Evolutionary conservation across 2,888 invertebrate species (phyloP), one percentile per base, ranked within the genome.

Genomic region (Conus canariensis): DNA sequence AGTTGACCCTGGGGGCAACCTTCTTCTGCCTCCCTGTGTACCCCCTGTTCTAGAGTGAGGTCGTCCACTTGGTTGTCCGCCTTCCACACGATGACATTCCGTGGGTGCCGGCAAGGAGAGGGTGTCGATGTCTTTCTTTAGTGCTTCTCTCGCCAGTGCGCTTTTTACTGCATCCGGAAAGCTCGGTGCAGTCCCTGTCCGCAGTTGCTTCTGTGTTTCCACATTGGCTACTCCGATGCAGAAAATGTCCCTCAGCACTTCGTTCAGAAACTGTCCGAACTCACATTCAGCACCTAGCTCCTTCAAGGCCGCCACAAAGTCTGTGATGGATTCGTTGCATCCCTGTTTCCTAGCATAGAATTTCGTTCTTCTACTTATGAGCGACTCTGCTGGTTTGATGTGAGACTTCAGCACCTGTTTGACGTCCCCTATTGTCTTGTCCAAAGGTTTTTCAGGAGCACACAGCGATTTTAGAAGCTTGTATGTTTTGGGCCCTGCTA

Each of bases 241-340:
- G 25, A 77, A 77, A n/a, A 77, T 77, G 19, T 77, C n/a, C 77
- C 77, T n/a, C 22, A 77, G n/a, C 22, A n/a, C 77, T n/a, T 77
- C 77, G 25, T 77, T 77, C 77, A 77, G 25, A 77, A 77, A 77
- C 7, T 22, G 22, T 77, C 77, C 1, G n/a, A 77, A 22, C n/a
- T 77, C 25, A 19, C 77, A 10, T 77, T 77, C 77, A 2, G 77
- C 77, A 77, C n/a, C 77, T 10, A n/a, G 77, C 77, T 7, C 22
- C 25, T 77, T 22, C n/a, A 77, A 9, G 0, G 77, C 77, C n/a
- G 77, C 77, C 22, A n/a, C 77, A 77, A n/a, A 77, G 77, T n/a
- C 77, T 77, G 77, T 77, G 19, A 77, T 77, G 22, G 77, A 77
- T n/a, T 77, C 77, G 77, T 77, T 77, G 77, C n/a, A n/a, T 77